A percentile compares a stretch with the other conserved stretches of the same genome.
Evolutionary conservation across 2,888 invertebrate genomes (phyloP).

Genomic region (Taphrorychus bicolor): DNA sequence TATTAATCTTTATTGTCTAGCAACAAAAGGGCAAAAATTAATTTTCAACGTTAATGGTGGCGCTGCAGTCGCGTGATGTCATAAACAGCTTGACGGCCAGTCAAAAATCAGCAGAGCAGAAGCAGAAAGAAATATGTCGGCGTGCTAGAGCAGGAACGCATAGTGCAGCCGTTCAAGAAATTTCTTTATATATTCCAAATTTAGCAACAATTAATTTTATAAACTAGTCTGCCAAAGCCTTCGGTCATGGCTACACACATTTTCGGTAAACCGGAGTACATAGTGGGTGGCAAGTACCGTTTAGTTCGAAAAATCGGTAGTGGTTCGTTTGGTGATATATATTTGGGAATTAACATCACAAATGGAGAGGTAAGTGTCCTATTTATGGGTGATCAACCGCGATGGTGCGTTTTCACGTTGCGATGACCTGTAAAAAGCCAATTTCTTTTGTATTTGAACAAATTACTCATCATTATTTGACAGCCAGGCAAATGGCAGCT

Average conservation of each 20-base stretch:
- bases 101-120: slow-evolving; percentile 33
- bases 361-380: slow-evolving; percentile 80
- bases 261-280: slow-evolving; percentile 71
- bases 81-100: slow-evolving; percentile 54
- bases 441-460: not conserved
- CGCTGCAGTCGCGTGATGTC: slow-evolving; percentile 48
- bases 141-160: slow-evolving; percentile 62
- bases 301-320: slow-evolving; percentile 97
- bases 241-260: slow-evolving; percentile 57
- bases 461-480: not conserved
- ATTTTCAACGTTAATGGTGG: too few species aligned
- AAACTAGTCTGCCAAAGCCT: slow-evolving; percentile 52
- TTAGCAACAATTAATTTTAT: slow-evolving; percentile 53
- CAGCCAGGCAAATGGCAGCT: slow-evolving; percentile 1
- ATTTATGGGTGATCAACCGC: not conserved
- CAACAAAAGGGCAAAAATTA: too few species aligned
- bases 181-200: slow-evolving; percentile 58
- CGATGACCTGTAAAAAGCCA: not conserved
- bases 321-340: slow-evolving; percentile 99
- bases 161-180: slow-evolving; percentile 60
- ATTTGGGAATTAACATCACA: slow-evolving; percentile 89
- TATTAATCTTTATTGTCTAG: too few species aligned
- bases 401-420: not conserved
- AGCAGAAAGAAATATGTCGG: slow-evolving; percentile 67
- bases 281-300: slow-evolving; percentile 92